These are phyloP conservation scores for Phaonia tiefii DNA, from an alignment of 2,888 invertebrate genomes.

Conservation along the genomic window DNA sequence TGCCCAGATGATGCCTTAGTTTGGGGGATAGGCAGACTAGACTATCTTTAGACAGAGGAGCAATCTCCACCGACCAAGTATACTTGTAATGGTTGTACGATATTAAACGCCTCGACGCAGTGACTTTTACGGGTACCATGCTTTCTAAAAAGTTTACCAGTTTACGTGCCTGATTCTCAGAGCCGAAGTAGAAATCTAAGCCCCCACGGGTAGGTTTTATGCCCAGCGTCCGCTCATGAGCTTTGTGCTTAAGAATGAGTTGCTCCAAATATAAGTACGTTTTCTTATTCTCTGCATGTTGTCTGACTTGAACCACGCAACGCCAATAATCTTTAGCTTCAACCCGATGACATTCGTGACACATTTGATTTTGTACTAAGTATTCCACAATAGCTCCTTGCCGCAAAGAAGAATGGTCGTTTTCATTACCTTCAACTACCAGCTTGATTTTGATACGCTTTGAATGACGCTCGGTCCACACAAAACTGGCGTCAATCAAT, in stretches of 20 bases:
- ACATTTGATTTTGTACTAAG: conserved; percentile 95
- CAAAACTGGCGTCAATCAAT: conserved; percentile 96
- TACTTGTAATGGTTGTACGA: conserved; percentile 99
- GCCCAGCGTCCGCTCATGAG: conserved; percentile 92
- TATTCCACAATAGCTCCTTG: conserved; percentile 98
- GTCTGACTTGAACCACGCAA: conserved; percentile 93
- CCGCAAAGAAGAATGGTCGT: conserved; percentile 83
- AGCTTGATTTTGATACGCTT: conserved; percentile 80
- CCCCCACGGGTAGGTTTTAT: conserved; percentile 94
- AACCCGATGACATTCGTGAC: conserved; percentile 96
- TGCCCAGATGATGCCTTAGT: conserved; percentile 91
- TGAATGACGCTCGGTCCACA: conserved; percentile 99
- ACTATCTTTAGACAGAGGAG: conserved; percentile 97
- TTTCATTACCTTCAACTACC: conserved; percentile 85
- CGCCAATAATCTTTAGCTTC: conserved; percentile 99
- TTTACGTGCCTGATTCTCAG: conserved; percentile 94
- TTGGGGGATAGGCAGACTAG: conserved; percentile 94
- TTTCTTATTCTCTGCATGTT: conserved; percentile 95
- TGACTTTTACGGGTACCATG: conserved; percentile 92
- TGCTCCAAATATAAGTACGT: conserved; percentile 99
- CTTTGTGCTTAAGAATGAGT: conserved; percentile 96
- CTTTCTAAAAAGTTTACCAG: conserved; percentile 95
- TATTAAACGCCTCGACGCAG: conserved; percentile 95
- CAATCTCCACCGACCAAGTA: conserved; percentile 96
- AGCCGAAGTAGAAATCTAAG: conserved; percentile 95